These are phyloP conservation scores for Lota lota DNA, from an alignment of 2,113 vertebrate genomes.

Conservation along the genomic window DNA sequence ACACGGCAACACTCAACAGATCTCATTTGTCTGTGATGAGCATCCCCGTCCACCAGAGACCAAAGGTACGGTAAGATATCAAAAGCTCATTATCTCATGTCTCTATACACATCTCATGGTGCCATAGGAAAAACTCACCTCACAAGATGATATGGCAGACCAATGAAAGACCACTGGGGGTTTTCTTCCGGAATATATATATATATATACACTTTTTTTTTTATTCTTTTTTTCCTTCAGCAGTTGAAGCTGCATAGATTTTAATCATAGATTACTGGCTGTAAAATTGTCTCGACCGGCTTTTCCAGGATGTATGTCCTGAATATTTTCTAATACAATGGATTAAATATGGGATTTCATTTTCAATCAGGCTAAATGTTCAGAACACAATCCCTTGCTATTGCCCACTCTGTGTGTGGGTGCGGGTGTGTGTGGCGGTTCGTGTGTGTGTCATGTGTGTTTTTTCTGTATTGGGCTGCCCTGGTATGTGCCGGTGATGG, in stretches of 20 bases:
- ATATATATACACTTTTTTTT: neutral
- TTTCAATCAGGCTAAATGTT: too few relatives aligned
- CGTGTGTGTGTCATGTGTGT: constrained; percentile 1
- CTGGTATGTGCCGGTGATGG: constrained; percentile 47
- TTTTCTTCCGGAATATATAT: constrained; percentile 4
- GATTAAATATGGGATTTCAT: neutral
- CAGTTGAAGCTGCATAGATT: too few relatives aligned
- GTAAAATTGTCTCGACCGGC: too few relatives aligned
- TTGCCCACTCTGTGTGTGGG: too few relatives aligned
- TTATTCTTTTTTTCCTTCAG: constrained; percentile 16
- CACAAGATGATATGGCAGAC: neutral
- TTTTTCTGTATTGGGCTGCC: constrained; percentile 26
- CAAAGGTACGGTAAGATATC: constrained; percentile 69
- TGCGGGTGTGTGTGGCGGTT: neutral
- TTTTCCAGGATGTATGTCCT: too few relatives aligned
- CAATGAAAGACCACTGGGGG: constrained; percentile 11
- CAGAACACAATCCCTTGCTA: too few relatives aligned
- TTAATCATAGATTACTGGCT: too few relatives aligned
- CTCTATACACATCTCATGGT: constrained; percentile 49
- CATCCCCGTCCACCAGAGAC: constrained; percentile 69
- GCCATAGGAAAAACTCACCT: constrained; percentile 11
- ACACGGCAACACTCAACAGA: constrained; percentile 68
- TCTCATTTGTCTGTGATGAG: constrained; percentile 77
- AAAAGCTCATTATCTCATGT: constrained; percentile 59
- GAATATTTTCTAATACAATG: too few relatives aligned